Evolutionary conservation across 2,888 invertebrate genomes (phyloP), one percentile per base, ranked within the genome.

Genomic region (Tethea ocularis): DNA sequence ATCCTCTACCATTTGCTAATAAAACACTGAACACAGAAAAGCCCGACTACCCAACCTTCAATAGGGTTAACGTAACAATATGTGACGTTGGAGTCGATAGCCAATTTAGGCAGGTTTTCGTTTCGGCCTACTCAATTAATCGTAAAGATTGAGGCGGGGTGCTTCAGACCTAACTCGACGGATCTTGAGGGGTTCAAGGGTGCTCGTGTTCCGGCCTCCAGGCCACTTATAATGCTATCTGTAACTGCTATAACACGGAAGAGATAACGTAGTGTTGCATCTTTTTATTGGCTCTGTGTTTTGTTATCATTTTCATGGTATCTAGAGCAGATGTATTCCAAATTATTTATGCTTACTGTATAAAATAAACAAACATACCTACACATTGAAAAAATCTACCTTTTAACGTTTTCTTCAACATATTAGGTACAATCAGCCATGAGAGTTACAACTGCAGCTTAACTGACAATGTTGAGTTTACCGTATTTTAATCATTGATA

Each of bases 121-220:
- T 75, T 75, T 71, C 63, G 72, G 69, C 71, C 67, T 80, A 77
- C 85, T 86, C 86, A 86, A 87, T 87, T 87, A 87, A 83, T 84
- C 82, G 84, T 80, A 78, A 82, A 86, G 74, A 72, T 67, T 65
- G 62, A 68, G 69, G 64, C 65, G 68, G 69, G 33, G 66, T 61
- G 53, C 63, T 59, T 74, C 62, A 66, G 66, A 69, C 68, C 66
- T 62, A 63, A 61, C 72, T 69, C 66, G 63, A 72, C 69, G 66
- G 64, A 67, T 67, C 74, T 69, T 61, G 67, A 72, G 71, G 70
- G 61, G 69, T 57, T 74, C 58, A 65, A 82, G 79, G 60, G 66
- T 68, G 41, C 82, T 82, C 64, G 59, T 65, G 61, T 64, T 67
- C 67, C 46, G 46, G 63, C 70, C 73, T 69, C 72, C 68, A 64